Evolutionary conservation across 2,113 vertebrate species (phyloP).

Genomic region (sheep (Ovis aries)): DNA sequence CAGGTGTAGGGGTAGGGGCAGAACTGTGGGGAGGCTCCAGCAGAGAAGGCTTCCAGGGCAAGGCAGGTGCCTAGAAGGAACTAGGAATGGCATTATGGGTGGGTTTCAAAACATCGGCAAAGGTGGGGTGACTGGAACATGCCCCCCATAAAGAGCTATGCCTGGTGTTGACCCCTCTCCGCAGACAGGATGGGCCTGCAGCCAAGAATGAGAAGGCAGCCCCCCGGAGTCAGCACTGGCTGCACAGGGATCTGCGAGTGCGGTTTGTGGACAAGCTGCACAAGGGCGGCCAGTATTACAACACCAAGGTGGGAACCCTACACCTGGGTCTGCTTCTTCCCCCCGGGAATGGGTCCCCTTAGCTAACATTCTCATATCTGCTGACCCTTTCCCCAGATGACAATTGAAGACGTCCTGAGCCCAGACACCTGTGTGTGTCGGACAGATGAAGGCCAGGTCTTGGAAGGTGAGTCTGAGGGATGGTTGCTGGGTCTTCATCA

Average conservation of each 20-base stretch:
- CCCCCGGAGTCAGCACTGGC: constrained; percentile 79
- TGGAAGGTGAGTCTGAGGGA: constrained; percentile 83
- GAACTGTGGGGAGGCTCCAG: neutral
- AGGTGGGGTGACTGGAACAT: neutral
- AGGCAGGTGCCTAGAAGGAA: neutral
- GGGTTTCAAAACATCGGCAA: neutral
- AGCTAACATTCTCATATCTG: neutral
- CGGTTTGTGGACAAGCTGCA: constrained; percentile 89
- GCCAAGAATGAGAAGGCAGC: constrained; percentile 50
- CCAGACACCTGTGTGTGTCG: constrained; percentile 86
- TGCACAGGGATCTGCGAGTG: constrained; percentile 89
- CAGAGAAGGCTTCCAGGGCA: neutral
- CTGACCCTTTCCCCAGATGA: constrained; percentile 79
- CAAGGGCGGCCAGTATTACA: constrained; percentile 91
- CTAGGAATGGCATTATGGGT: neutral
- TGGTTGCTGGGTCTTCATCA: neutral
- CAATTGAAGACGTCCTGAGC: constrained; percentile 88
- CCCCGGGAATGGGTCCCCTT: neutral
- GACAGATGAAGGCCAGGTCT: constrained; percentile 86
- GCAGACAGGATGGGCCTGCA: constrained; percentile 26
- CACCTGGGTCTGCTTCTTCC: neutral
- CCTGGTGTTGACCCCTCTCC: neutral
- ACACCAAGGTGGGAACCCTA: constrained; percentile 84
- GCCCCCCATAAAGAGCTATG: neutral
- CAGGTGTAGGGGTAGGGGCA: neutral